Conservation (phyloP, 2,888 invertebrate species). For the Pogonocherus hispidulus region DNA sequence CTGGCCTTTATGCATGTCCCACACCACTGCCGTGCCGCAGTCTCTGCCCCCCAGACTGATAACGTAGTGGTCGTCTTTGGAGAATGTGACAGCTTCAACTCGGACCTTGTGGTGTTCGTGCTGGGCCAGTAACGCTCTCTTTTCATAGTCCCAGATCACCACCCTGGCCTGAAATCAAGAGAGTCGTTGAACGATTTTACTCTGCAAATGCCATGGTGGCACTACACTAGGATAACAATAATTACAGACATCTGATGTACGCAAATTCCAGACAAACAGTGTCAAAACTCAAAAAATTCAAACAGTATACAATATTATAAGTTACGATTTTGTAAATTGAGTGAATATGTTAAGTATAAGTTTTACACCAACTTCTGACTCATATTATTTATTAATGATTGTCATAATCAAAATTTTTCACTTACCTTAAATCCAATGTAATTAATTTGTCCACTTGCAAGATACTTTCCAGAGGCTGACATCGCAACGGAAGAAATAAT, state of each 20-base stretch:
- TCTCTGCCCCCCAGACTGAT: conserved; percentile 85
- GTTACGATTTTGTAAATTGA: too few relatives aligned
- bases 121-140: conserved; percentile 74
- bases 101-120: conserved; percentile 92
- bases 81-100: conserved; percentile 88
- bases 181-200: too few relatives aligned
- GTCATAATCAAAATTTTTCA: too few relatives aligned
- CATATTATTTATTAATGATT: too few relatives aligned
- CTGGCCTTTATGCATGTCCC: conserved; percentile 75
- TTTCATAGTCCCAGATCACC: conserved; percentile 89
- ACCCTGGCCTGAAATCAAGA: conserved; percentile 75
- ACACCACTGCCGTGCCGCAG: conserved; percentile 89
- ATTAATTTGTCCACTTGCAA: conserved; percentile 93
- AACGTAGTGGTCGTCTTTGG: conserved; percentile 84
- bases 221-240: too few relatives aligned
- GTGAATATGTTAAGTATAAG: too few relatives aligned
- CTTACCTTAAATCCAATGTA: conserved; percentile 89
- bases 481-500: conserved; percentile 83
- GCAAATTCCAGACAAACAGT: too few relatives aligned
- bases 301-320: too few relatives aligned
- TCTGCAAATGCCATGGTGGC: too few relatives aligned
- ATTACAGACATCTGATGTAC: too few relatives aligned
- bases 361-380: too few relatives aligned
- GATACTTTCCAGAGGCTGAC: conserved; percentile 81
- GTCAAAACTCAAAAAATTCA: too few relatives aligned